A percentile compares a stretch with the other conserved stretches of the same genome.
phyloP scores from a whole-genome alignment of 2,113 vertebrate species.

The Alces alces region DNA sequence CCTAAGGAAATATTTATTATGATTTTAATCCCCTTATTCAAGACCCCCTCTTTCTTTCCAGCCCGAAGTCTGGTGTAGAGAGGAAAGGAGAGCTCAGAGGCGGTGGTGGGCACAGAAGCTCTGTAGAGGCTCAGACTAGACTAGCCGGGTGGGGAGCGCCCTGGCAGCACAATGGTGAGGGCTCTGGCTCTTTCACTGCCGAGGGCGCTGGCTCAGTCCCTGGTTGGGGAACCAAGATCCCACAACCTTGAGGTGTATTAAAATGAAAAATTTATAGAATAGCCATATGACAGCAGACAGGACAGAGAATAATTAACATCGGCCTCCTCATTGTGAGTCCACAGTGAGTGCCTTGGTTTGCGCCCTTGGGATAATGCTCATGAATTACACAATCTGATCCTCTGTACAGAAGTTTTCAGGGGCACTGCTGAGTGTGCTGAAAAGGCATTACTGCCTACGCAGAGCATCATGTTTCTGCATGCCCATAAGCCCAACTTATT shows the following conservation, averaged over 20 bases:
- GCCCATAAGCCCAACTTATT: slow-evolving; percentile 21
- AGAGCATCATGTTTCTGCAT: slow-evolving; percentile 2
- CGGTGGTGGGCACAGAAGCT: not conserved
- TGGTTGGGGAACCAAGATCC: not conserved
- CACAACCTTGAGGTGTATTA: not conserved
- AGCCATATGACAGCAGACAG: not conserved
- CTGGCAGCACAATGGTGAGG: not conserved
- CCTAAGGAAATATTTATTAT: not conserved
- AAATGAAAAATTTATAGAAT: not conserved
- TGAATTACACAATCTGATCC: not conserved
- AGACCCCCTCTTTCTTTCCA: not conserved
- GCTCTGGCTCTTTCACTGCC: not conserved
- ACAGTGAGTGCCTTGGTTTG: not conserved
- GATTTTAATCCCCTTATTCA: not conserved
- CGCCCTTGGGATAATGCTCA: not conserved
- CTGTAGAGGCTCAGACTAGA: not conserved
- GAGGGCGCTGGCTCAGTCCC: not conserved
- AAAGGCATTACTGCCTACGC: slow-evolving; percentile 9
- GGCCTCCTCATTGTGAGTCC: not conserved
- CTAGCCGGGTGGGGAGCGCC: not conserved
- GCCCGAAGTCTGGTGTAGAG: not conserved
- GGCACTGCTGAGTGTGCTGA: not conserved
- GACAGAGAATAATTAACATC: too few relatives aligned
- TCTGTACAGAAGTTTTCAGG: not conserved
- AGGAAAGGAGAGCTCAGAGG: not conserved